Evolutionary conservation across 1,140 invertebrate genomes (phyloP).

Genomic region (Drosophila malerkotliana): DNA sequence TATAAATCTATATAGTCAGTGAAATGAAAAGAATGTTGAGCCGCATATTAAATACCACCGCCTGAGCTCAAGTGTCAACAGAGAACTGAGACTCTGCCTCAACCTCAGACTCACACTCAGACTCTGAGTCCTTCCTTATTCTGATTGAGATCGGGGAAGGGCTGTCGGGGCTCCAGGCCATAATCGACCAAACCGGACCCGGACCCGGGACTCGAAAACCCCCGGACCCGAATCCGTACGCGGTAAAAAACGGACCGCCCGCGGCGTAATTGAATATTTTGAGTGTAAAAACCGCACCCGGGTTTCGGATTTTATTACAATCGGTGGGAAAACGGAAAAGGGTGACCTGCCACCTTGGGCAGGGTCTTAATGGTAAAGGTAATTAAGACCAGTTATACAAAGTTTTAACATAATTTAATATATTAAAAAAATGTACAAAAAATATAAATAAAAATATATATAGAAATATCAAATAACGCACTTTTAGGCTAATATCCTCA

Average conservation of each 20-base stretch:
- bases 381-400: not conserved
- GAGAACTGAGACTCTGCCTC: constrained; percentile 26
- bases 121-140: not conserved
- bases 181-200: constrained; percentile 35
- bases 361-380: not conserved
- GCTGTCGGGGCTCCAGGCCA: constrained; percentile 38
- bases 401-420: not conserved
- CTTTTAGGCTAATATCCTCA: too few relatives aligned
- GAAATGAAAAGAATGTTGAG: constrained; percentile 80
- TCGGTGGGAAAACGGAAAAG: constrained; percentile 15
- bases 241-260: constrained; percentile 61
- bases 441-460: not conserved
- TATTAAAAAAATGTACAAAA: not conserved
- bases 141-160: constrained; percentile 1
- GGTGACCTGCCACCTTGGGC: constrained; percentile 33
- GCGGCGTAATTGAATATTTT: constrained; percentile 79
- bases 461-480: too few relatives aligned
- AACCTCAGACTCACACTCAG: not conserved
- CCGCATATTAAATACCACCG: constrained; percentile 81
- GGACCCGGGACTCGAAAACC: constrained; percentile 5
- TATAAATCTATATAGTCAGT: constrained; percentile 32
- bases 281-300: constrained; percentile 77
- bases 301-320: constrained; percentile 19
- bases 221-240: constrained; percentile 8
- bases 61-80: constrained; percentile 81